Evolutionary conservation across 2,888 invertebrate species (phyloP), one percentile per base, ranked within the genome.

Genomic region (Odontothrips loti): DNA sequence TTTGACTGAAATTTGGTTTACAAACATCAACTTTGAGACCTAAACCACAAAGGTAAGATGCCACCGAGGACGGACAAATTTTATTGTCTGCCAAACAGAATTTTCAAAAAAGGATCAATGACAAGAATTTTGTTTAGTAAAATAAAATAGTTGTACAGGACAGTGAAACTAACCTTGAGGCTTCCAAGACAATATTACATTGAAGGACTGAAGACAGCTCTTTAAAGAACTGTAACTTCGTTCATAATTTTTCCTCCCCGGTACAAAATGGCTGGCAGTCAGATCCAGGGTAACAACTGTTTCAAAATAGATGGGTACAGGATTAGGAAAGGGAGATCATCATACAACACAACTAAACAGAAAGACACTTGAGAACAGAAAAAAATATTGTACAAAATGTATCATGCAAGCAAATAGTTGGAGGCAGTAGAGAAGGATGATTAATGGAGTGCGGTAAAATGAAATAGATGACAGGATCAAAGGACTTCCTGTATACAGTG

Each of bases 41-140:
- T 80, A 85, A 86, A 83, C 88, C 86, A 75, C 86, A 82, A 84
- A 91, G 90, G 87, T 90, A 91, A 83, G 90, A 89, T 17, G 91
- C 91, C 79, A 90, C 84, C 0, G 91, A 91, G n/a, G 91, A 91
- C 79, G 91, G 90, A 83, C 91, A 91, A 43, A 90, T 83, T 20
- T 86, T 86, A 80, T 86, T 85, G 29, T 87, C 87, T 88, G 83
- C 8, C 84, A 84, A 82, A 51, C 43, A 63, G 48, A 80, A 80
- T 78, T 58, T 80, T 79, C 34, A 47, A 48, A 47, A 23, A 80
- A 82, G 68, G 48, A 80, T 27, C 82, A 48, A 48, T 79, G 20
- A n/a, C n/a, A n/a, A n/a, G n/a, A n/a, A n/a, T n/a, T n/a, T n/a
- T n/a, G n/a, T n/a, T n/a, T n/a, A n/a, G n/a, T n/a, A n/a, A n/a